Percentiles rank a stretch among this genome's conserved stretches.
phyloP scores from a whole-genome alignment of 2,888 invertebrate species.

The Conops quadrifasciatus region DNA sequence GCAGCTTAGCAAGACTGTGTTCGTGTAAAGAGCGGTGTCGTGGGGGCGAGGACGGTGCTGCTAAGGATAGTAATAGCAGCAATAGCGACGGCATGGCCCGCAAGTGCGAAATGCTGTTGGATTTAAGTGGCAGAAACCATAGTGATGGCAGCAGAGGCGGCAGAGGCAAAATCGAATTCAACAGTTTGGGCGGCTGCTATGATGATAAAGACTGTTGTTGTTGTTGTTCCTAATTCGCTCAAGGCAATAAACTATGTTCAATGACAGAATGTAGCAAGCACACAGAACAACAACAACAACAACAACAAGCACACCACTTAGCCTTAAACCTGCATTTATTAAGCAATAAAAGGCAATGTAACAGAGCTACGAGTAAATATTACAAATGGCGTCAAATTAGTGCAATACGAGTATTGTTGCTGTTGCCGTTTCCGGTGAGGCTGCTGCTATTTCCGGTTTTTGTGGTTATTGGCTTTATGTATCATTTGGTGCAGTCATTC shows the following conservation, averaged over 20 bases:
- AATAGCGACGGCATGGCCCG: background rate
- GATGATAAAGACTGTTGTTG: background rate
- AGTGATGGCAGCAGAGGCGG: background rate
- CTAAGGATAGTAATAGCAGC: background rate
- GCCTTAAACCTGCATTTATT: background rate
- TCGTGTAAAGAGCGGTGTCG: background rate
- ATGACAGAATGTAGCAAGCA: background rate
- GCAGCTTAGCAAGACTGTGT: background rate
- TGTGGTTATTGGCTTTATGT: background rate
- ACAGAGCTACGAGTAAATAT: background rate
- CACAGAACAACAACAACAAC: background rate
- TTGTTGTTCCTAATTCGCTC: background rate
- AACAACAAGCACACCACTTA: background rate
- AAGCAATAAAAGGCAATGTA: background rate
- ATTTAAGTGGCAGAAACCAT: background rate
- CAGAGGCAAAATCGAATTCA: background rate
- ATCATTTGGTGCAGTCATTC: background rate
- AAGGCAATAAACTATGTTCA: background rate
- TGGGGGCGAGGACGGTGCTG: background rate
- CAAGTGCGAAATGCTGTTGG: background rate
- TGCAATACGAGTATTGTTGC: background rate
- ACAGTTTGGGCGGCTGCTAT: background rate
- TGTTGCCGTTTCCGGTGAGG: background rate
- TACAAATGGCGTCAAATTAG: background rate
- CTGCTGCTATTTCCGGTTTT: background rate